phyloP scores from a whole-genome alignment of 2,888 invertebrate species.

The Ophioninae sp. region DNA sequence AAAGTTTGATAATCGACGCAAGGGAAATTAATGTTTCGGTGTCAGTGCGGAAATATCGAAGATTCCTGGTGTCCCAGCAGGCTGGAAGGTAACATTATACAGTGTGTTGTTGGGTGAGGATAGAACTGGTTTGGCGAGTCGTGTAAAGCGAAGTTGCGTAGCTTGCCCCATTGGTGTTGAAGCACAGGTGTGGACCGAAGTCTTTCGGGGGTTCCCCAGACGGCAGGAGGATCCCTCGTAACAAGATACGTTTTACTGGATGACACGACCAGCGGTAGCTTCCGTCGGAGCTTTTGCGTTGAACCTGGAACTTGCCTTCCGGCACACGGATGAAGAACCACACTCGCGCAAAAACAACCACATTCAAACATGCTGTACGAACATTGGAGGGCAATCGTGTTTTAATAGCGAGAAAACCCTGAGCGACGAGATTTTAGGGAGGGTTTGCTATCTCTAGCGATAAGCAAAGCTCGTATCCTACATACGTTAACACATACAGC shows the following conservation, averaged over 20 bases:
- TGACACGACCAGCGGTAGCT: slow-evolving; percentile 15
- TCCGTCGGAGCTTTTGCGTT: slow-evolving; percentile 23
- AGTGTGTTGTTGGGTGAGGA: neutral
- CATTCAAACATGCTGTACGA: too few relatives aligned
- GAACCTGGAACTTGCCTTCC: neutral
- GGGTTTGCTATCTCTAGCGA: slow-evolving; percentile 23
- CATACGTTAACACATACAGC: too few relatives aligned
- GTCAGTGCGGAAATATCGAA: neutral
- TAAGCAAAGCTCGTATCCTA: slow-evolving; percentile 12
- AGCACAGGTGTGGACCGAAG: slow-evolving; percentile 54
- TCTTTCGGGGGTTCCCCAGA: slow-evolving; percentile 39
- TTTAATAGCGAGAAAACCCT: slow-evolving; percentile 68
- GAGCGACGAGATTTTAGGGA: slow-evolving; percentile 62
- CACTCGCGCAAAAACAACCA: neutral
- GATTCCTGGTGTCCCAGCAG: neutral
- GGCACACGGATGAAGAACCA: too few relatives aligned
- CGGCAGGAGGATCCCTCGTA: slow-evolving; percentile 40
- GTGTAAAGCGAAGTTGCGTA: slow-evolving; percentile 67
- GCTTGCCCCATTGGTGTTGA: slow-evolving; percentile 50
- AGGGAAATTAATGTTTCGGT: neutral
- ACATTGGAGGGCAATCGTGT: slow-evolving; percentile 63
- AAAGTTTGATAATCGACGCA: neutral
- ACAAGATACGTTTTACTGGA: slow-evolving; percentile 49
- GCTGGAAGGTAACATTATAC: neutral
- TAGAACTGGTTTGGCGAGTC: slow-evolving; percentile 25